phyloP scores from a whole-genome alignment of 2,888 invertebrate species.

The Synanthedon vespiformis region DNA sequence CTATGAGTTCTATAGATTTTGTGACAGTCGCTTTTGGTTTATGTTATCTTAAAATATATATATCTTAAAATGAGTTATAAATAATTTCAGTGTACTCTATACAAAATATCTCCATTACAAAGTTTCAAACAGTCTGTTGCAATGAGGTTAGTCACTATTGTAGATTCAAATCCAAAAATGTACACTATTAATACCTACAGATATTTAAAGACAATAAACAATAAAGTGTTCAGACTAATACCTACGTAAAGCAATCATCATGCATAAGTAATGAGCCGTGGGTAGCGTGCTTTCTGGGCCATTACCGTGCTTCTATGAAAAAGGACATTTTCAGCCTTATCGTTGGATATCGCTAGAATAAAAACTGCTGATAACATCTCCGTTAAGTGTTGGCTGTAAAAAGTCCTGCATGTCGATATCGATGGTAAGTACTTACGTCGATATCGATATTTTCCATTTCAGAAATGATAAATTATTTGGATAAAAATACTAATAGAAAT shows the following conservation, averaged over 20 bases:
- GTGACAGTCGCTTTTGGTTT: neutral
- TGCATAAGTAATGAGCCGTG: conserved; percentile 61
- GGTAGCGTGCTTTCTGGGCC: conserved; percentile 59
- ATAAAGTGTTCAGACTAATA: conserved; percentile 16
- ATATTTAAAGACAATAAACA: neutral
- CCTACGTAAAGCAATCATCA: conserved; percentile 54
- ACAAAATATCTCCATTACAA: conserved; percentile 66
- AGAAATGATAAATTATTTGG: conserved; percentile 1
- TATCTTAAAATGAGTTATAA: too few relatives aligned
- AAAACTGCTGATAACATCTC: conserved; percentile 64
- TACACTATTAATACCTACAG: neutral
- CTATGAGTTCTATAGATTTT: too few relatives aligned
- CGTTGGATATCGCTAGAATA: conserved; percentile 67
- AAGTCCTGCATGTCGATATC: conserved; percentile 13
- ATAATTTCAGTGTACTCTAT: conserved; percentile 65
- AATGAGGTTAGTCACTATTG: conserved; percentile 61
- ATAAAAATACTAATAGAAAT: too few relatives aligned
- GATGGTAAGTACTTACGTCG: conserved; percentile 5
- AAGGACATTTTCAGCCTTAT: conserved; percentile 67
- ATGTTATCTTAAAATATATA: too few relatives aligned
- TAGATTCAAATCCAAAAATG: conserved; percentile 69
- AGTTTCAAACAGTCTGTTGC: conserved; percentile 66
- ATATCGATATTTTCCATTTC: conserved; percentile 18
- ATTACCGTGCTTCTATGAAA: conserved; percentile 68
- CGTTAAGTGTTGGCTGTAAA: conserved; percentile 15